Evolutionary conservation across 1,140 invertebrate species (phyloP), one percentile per base, ranked within the genome.

Genomic region (Chymomyza costata): DNA sequence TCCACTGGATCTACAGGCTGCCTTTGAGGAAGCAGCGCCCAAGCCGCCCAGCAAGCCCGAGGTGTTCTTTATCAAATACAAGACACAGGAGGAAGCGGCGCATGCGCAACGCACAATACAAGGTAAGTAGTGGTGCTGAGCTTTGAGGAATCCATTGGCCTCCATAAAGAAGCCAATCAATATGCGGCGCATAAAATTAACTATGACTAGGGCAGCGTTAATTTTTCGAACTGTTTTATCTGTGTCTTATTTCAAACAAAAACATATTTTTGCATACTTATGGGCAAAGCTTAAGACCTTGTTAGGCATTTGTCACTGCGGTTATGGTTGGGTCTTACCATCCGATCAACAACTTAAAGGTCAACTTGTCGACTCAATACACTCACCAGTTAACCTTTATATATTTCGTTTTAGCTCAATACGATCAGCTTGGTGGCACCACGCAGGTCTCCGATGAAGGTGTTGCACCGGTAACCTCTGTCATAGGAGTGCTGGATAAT

Each of bases 11-110:
- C 61, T 84, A 32, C 65, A 85, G 38, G 37, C 83, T 0, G 78
- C 74, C 34, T 51, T 84, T 91, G 93, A 91, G 92, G 53, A 85
- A 61, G 43, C 54, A 13, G 83, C 85, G 0, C 87, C 87, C 15
- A 87, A 88, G 43, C 90, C 92, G 66, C 92, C 91, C n/a, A 89
- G 88, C 86, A 92, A 92, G 84, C 91, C 91, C 8, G 91, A 92
- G 87, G 91, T 93, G 18, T 92, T 92, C 87, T 93, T 93, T 76
- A 92, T 92, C 67, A 87, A 90, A 56, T 92, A 92, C 83, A 92
- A 91, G 69, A 91, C 90, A 7, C 90, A 92, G 89, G 90, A 88
- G 63, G 87, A 88, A 61, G 86, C 85, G 10, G 70, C 62, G 41
- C 80, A 84, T 81, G 84, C 84, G 17, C 82, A 84, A 39, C 82